These are phyloP conservation scores for Cariama cristata DNA, from an alignment of 2,113 vertebrate species.

Conservation along the genomic window DNA sequence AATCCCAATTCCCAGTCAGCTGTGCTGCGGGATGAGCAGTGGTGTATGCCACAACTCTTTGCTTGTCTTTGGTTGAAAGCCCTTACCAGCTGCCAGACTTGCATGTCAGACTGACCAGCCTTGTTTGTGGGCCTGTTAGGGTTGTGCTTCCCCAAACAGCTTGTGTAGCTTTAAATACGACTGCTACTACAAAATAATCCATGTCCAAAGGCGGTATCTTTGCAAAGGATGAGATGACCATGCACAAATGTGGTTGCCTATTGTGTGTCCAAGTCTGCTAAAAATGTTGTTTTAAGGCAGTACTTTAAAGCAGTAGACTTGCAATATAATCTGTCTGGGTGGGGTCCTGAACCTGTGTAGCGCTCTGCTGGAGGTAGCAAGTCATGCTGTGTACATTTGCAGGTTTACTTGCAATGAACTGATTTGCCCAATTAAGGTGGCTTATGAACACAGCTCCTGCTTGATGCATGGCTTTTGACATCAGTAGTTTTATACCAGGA, in stretches of 20 bases:
- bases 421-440: not conserved
- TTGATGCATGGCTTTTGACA: constrained; percentile 14
- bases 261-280: not conserved
- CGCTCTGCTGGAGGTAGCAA: not conserved
- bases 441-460: not conserved
- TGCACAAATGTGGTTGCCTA: not conserved
- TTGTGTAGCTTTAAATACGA: not conserved
- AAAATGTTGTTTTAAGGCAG: not conserved
- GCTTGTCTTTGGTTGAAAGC: not conserved
- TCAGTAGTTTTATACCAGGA: not conserved
- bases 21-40: not conserved
- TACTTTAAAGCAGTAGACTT: not conserved
- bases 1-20: not conserved
- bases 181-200: not conserved
- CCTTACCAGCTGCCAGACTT: not conserved
- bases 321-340: not conserved
- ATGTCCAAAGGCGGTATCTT: not conserved
- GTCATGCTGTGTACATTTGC: not conserved
- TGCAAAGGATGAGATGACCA: not conserved
- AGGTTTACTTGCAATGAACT: not conserved
- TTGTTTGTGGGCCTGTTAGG: not conserved
- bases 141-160: not conserved
- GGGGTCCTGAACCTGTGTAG: not conserved
- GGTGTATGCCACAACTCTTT: not conserved
- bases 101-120: not conserved